Evolutionary conservation across 2,888 invertebrate genomes (phyloP).

Genomic region (Callyntrura sp.): DNA sequence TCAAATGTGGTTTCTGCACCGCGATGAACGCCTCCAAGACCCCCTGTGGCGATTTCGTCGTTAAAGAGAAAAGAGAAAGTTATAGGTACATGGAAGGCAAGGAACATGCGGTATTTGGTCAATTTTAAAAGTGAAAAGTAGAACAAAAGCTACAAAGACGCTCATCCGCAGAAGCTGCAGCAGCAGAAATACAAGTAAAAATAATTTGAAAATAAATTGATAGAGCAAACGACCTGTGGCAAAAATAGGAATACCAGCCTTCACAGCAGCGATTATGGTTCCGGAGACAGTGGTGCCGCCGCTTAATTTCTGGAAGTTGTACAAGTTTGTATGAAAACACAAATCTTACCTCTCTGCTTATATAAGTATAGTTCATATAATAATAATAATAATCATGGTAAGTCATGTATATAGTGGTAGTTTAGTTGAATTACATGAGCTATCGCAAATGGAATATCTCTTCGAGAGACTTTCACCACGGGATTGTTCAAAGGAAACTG

Average conservation of each 20-base stretch:
- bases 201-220: conserved; percentile 16
- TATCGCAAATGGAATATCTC: conserved; percentile 93
- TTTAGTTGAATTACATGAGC: conserved; percentile 87
- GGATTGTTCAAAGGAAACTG: conserved; percentile 86
- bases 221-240: conserved; percentile 92
- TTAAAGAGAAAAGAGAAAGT: no score
- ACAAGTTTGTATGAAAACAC: not conserved
- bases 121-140: no score
- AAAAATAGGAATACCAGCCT: conserved; percentile 94
- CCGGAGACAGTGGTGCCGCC: conserved; percentile 99
- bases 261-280: conserved; percentile 94
- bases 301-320: conserved; percentile 86
- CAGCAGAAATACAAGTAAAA: not conserved
- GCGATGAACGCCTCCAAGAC: conserved; percentile 97
- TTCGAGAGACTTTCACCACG: conserved; percentile 92
- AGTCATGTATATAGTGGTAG: no score
- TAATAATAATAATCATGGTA: no score
- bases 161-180: no score
- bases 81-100: not conserved
- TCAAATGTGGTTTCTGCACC: conserved; percentile 95
- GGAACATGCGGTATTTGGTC: not conserved
- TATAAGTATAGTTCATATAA: not conserved
- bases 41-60: conserved; percentile 85
- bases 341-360: not conserved
- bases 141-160: no score